Percentiles rank a stretch among this genome's conserved stretches.
These are phyloP conservation scores for Malaclemys terrapin DNA, from an alignment of 2,113 vertebrate genomes.

Conservation along the genomic window DNA sequence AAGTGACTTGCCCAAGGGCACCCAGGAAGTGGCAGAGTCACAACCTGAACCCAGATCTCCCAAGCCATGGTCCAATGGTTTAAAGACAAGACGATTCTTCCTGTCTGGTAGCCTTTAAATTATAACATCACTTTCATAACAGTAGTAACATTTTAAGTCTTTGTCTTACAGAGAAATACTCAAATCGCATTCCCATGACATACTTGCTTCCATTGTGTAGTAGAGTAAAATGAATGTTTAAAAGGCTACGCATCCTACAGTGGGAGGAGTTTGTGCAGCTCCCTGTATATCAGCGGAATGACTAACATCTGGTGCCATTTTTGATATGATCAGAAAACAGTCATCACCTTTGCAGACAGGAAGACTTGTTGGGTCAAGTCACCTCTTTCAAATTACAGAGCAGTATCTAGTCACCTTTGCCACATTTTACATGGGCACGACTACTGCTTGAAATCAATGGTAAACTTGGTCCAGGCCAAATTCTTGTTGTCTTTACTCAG, in stretches of 20 bases:
- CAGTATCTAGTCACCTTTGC: background rate
- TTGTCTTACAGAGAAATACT: too few species aligned
- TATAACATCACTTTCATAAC: too few species aligned
- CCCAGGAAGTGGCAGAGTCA: background rate
- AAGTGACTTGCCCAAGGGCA: background rate
- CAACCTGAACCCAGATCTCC: background rate
- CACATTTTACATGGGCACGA: background rate
- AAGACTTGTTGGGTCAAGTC: too few species aligned
- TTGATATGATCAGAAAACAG: too few species aligned
- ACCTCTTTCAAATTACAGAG: background rate
- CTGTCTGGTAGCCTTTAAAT: background rate
- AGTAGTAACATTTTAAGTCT: background rate
- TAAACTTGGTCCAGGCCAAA: background rate
- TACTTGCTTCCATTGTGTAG: background rate
- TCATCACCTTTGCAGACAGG: too few species aligned
- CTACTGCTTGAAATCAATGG: background rate
- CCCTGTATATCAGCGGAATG: background rate
- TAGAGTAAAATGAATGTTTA: background rate
- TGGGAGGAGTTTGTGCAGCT: background rate
- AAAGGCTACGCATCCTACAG: background rate
- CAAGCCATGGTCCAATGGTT: rapidly evolving
- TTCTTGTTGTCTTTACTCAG: background rate
- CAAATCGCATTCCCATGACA: too few species aligned
- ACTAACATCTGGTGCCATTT: background rate
- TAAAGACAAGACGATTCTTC: background rate